Conservation (phyloP, 2,888 invertebrate genomes). For the Latheticus oryzae region DNA sequence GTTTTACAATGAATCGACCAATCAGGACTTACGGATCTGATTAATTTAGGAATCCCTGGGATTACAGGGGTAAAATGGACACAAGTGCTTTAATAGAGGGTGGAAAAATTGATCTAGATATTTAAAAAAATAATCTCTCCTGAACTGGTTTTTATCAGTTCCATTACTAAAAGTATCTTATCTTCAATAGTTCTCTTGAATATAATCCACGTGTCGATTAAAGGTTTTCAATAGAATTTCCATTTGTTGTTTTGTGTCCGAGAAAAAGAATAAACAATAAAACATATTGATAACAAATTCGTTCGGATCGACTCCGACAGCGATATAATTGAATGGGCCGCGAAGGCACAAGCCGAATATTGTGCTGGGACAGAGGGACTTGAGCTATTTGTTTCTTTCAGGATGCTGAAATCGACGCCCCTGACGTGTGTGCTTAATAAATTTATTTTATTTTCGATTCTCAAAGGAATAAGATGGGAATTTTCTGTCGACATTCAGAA, state of each 20-base stretch:
- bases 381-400: constrained; percentile 60
- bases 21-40: constrained; percentile 9
- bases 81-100: constrained; percentile 5
- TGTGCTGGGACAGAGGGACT: constrained; percentile 64
- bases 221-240: too few relatives aligned
- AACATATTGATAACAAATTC: constrained; percentile 53
- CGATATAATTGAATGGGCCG: constrained; percentile 59
- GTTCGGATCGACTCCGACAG: constrained; percentile 51
- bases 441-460: constrained; percentile 33
- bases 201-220: too few relatives aligned
- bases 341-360: constrained; percentile 58
- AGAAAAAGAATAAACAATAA: constrained; percentile 46
- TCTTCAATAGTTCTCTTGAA: too few relatives aligned
- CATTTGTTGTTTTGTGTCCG: too few relatives aligned
- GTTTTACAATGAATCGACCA: constrained; percentile 26
- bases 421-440: constrained; percentile 41
- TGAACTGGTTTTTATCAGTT: too few relatives aligned
- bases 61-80: constrained; percentile 6
- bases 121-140: too few relatives aligned
- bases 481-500: constrained; percentile 3
- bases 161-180: too few relatives aligned
- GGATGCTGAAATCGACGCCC: constrained; percentile 40
- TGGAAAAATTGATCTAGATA: background rate
- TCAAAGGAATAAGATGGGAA: constrained; percentile 14
- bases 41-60: constrained; percentile 13